A percentile compares a stretch with the other conserved stretches of the same genome.
phyloP scores from a whole-genome alignment of 2,113 vertebrate species.

The Phrynosoma blainvillii region DNA sequence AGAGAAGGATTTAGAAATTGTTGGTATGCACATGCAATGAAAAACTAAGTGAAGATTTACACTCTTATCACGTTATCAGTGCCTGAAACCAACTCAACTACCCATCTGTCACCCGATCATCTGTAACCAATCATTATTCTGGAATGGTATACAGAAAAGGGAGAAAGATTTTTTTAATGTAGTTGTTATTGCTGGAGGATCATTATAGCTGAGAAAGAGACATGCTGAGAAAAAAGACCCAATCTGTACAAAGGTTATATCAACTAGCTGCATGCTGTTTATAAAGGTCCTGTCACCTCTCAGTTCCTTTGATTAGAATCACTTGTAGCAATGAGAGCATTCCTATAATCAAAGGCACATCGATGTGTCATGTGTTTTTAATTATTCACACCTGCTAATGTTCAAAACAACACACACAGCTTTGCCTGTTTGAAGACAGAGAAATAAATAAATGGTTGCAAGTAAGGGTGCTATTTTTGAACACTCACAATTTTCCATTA shows the following conservation, averaged over 20 bases:
- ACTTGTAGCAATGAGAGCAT: constrained; percentile 60
- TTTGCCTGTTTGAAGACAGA: constrained; percentile 55
- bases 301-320: constrained; percentile 68
- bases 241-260: constrained; percentile 45
- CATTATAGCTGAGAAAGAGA: constrained; percentile 29
- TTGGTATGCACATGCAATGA: too few relatives aligned
- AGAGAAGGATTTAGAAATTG: too few relatives aligned
- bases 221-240: constrained; percentile 20
- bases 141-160: background rate
- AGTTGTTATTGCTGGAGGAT: constrained; percentile 29
- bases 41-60: background rate
- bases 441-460: constrained; percentile 61
- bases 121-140: constrained; percentile 28
- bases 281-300: constrained; percentile 46
- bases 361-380: constrained; percentile 63
- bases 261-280: constrained; percentile 61
- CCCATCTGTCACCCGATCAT: background rate
- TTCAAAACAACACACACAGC: constrained; percentile 55
- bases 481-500: constrained; percentile 46
- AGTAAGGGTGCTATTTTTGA: constrained; percentile 64
- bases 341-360: constrained; percentile 70
- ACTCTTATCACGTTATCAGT: background rate
- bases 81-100: constrained; percentile 37
- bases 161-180: background rate
- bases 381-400: constrained; percentile 76